Conservation (phyloP, 2,797 vertebrate species). For the Chelidonichthys spinosus region DNA sequence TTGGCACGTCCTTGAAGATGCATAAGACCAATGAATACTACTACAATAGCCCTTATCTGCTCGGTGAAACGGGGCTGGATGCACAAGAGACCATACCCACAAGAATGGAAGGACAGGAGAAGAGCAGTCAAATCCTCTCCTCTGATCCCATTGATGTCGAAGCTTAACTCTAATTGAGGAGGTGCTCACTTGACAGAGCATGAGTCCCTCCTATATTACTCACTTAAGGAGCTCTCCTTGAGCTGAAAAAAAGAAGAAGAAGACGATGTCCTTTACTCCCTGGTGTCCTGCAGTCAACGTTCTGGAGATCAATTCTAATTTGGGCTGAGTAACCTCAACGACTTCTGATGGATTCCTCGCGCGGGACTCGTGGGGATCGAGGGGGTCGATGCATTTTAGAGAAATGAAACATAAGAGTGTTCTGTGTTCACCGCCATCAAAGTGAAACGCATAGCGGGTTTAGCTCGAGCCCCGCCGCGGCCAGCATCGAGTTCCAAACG, state of each 20-base stretch:
- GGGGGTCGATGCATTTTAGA: slow-evolving; percentile 59
- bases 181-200: slow-evolving; percentile 63
- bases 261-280: slow-evolving; percentile 57
- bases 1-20: slow-evolving; percentile 55
- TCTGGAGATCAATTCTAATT: slow-evolving; percentile 75
- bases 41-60: slow-evolving; percentile 52
- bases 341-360: slow-evolving; percentile 57
- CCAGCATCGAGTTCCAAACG: slow-evolving; percentile 38
- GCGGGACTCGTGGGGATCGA: slow-evolving; percentile 38
- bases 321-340: slow-evolving; percentile 66
- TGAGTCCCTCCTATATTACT: slow-evolving; percentile 51
- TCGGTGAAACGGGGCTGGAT: slow-evolving; percentile 30
- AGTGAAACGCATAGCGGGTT: slow-evolving; percentile 41
- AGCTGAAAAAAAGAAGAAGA: slow-evolving; percentile 56
- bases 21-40: slow-evolving; percentile 36
- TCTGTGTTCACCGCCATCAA: slow-evolving; percentile 43
- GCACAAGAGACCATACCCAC: slow-evolving; percentile 32
- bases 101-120: slow-evolving; percentile 31
- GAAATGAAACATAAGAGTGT: slow-evolving; percentile 60
- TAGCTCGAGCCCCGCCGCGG: slow-evolving; percentile 32
- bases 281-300: slow-evolving; percentile 59
- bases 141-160: slow-evolving; percentile 71
- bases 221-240: slow-evolving; percentile 65
- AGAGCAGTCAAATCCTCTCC: slow-evolving; percentile 61
- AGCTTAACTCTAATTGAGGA: slow-evolving; percentile 77